These are phyloP conservation scores for Ceratosolen fusciceps DNA, from an alignment of 1,140 invertebrate genomes.

Conservation along the genomic window DNA sequence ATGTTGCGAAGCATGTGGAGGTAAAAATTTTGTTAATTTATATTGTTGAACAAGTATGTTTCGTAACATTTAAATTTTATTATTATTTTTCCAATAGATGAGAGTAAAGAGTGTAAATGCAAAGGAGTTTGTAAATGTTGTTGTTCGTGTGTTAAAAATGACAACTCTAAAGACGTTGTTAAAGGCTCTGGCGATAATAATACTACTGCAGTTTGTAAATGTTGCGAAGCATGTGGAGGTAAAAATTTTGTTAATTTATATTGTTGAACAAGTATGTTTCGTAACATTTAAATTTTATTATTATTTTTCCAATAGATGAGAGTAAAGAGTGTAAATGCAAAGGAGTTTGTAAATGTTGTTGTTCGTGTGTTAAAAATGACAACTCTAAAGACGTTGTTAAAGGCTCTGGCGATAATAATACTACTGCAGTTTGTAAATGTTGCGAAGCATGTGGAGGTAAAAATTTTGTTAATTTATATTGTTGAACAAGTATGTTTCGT, in stretches of 20 bases:
- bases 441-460: constrained; percentile 33
- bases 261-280: background rate
- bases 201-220: background rate
- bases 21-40: constrained; percentile 1
- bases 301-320: background rate
- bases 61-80: background rate
- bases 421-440: constrained; percentile 1
- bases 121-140: constrained; percentile 30
- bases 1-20: constrained; percentile 30
- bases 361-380: background rate
- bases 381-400: background rate
- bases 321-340: background rate
- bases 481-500: background rate
- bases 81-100: background rate
- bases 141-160: background rate
- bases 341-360: constrained; percentile 30
- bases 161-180: background rate
- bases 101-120: background rate
- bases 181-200: background rate
- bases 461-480: background rate
- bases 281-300: background rate
- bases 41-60: background rate
- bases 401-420: background rate
- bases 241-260: background rate
- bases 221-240: constrained; percentile 33